A percentile compares a stretch with the other conserved stretches of the same genome.
Conservation (phyloP, 2,797 vertebrate species). For the Myripristis jacobus region DNA sequence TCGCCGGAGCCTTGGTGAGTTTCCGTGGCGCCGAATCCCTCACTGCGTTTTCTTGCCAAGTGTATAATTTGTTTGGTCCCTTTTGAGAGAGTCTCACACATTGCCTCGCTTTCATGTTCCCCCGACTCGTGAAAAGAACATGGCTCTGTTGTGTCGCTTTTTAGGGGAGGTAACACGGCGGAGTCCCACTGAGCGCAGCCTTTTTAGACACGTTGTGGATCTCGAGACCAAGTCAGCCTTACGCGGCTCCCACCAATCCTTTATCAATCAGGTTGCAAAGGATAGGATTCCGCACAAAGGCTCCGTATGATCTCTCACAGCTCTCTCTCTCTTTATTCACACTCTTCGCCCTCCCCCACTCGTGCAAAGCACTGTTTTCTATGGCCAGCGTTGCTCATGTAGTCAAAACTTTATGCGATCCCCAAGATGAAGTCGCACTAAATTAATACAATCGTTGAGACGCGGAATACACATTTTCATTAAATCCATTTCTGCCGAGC, state of each 20-base stretch:
- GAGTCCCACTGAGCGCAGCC: conserved; percentile 9
- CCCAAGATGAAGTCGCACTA: not conserved
- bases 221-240: conserved; percentile 8
- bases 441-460: not conserved
- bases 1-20: not conserved
- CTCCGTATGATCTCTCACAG: not conserved
- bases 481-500: not conserved
- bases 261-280: conserved; percentile 23
- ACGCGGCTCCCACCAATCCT: conserved; percentile 15
- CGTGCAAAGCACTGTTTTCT: not conserved
- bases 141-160: not conserved
- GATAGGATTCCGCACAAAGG: conserved; percentile 5
- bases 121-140: conserved; percentile 15
- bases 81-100: not conserved
- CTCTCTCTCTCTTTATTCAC: not conserved
- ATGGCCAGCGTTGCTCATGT: not conserved
- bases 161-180: conserved; percentile 5
- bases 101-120: not conserved
- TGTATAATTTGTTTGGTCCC: conserved; percentile 39
- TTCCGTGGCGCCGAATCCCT: conserved; percentile 16
- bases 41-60: conserved; percentile 22
- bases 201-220: conserved; percentile 32
- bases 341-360: not conserved
- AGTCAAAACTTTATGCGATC: not conserved
- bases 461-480: not conserved